A percentile compares a stretch with the other conserved stretches of the same genome.
Evolutionary conservation across 1,140 invertebrate species (phyloP).

Genomic region (Andrena cerasifolii): DNA sequence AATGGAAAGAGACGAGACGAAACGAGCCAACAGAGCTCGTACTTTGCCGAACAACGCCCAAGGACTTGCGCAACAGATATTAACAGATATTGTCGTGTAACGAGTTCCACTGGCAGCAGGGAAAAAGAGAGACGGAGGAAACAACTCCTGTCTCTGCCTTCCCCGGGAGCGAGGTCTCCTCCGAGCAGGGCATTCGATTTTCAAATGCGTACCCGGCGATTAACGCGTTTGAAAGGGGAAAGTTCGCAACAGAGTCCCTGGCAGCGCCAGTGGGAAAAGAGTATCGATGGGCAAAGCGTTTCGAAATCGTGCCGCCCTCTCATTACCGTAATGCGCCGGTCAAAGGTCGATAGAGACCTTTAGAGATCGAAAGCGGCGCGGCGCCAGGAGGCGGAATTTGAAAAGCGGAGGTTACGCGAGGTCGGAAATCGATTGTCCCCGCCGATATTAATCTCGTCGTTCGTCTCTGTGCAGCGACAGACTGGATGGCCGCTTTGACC

Average conservation of each 20-base stretch:
- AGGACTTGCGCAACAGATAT: background rate
- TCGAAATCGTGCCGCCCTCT: constrained; percentile 38
- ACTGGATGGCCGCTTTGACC: constrained; percentile 44
- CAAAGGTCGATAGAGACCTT: constrained; percentile 29
- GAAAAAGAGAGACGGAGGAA: background rate
- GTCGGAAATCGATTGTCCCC: constrained; percentile 55
- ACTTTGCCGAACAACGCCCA: background rate
- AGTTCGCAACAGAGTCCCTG: background rate
- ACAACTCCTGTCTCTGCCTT: too few species aligned
- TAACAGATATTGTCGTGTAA: background rate
- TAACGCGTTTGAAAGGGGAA: background rate
- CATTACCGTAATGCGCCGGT: constrained; percentile 46
- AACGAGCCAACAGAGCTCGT: too few species aligned
- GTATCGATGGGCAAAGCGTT: constrained; percentile 12
- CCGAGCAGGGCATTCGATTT: background rate
- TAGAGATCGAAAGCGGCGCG: constrained; percentile 11
- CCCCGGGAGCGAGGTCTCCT: background rate
- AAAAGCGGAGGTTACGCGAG: background rate
- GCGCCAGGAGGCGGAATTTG: constrained; percentile 14
- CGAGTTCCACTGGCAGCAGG: too few species aligned
- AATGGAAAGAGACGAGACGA: background rate
- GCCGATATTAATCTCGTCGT: constrained; percentile 56
- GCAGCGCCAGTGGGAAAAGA: constrained; percentile 31
- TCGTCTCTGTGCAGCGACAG: constrained; percentile 23
- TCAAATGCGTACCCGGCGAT: constrained; percentile 23